Conservation (phyloP, 2,113 vertebrate species). For the Aviceda subcristata region DNA sequence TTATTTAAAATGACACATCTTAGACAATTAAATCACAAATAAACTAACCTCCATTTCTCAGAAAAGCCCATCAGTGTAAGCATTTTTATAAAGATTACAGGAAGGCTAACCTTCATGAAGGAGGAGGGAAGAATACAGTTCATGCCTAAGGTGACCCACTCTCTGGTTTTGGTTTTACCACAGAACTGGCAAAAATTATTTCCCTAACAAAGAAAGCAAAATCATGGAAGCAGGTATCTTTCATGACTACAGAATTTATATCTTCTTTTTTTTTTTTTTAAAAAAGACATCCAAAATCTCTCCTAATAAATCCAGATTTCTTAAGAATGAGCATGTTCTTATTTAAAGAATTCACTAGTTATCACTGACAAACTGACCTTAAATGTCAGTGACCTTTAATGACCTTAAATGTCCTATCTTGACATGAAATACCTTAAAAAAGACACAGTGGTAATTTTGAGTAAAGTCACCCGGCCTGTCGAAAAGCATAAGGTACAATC, state of each 20-base stretch:
- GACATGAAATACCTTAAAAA: background rate
- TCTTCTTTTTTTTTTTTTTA: background rate
- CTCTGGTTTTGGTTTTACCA: background rate
- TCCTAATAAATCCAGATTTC: background rate
- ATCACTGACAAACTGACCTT: background rate
- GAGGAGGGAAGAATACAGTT: background rate
- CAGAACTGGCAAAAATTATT: background rate
- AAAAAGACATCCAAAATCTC: background rate
- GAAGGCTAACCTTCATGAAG: background rate
- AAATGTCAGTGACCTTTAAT: too few relatives aligned
- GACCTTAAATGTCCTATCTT: background rate
- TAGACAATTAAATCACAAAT: background rate
- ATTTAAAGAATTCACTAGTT: background rate
- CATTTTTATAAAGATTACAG: background rate
- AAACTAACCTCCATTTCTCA: background rate
- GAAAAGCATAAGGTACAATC: background rate
- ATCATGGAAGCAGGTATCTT: background rate
- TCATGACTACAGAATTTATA: background rate
- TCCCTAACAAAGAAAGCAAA: background rate
- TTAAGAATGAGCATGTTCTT: background rate
- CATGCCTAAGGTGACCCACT: background rate
- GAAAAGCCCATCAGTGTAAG: background rate
- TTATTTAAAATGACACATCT: background rate
- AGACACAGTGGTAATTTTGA: background rate
- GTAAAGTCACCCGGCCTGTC: background rate